Evolutionary conservation across 2,113 vertebrate genomes (phyloP), one percentile per base, ranked within the genome.

Genomic region (Rhinogobius similis): DNA sequence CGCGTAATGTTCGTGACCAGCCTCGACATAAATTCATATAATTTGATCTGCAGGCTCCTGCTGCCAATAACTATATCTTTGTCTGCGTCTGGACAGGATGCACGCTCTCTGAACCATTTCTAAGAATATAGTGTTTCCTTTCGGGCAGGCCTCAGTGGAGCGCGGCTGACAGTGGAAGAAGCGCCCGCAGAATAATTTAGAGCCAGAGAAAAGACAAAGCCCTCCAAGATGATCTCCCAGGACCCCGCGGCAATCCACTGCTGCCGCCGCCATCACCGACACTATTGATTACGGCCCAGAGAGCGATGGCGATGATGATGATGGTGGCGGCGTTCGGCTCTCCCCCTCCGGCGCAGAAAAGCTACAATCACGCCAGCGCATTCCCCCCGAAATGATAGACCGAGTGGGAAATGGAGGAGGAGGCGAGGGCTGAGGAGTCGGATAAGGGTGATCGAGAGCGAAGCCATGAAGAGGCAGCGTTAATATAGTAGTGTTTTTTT

Each of bases 401-500:
- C 92, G 82, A 81, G 89, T 91, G 81, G 79, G 78, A 87, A 89
- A 88, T 81, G 81, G 83, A 81, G 91, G 92, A 93, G 91, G 93
- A 94, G 91, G 89, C 90, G 86, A 90, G 87, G 89, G 84, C 62
- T 61, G 75, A 55, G 73, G 67, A 74, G 62, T 79, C 67, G 73
- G 83, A 91, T 88, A 84, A 86, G 79, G 74, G 83, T 79, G 87
- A 90, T 85, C 79, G 85, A 88, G 82, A 73, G 82, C 80, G 82
- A 85, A 85, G 70, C 66, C 55, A 72, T 73, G 62, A 66, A 62
- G 75, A 52, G 76, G 73, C 6, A 23, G 12, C 18, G 91, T 95
- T 94, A 95, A 93, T 95, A 86, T 89, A 90, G 93, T 94, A n/a
- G 18, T 50, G 7, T 41, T 41, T 41, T 83, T 94, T 94, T 93